phyloP scores from a whole-genome alignment of 2,797 vertebrate genomes.

The Scolopax rusticola region DNA sequence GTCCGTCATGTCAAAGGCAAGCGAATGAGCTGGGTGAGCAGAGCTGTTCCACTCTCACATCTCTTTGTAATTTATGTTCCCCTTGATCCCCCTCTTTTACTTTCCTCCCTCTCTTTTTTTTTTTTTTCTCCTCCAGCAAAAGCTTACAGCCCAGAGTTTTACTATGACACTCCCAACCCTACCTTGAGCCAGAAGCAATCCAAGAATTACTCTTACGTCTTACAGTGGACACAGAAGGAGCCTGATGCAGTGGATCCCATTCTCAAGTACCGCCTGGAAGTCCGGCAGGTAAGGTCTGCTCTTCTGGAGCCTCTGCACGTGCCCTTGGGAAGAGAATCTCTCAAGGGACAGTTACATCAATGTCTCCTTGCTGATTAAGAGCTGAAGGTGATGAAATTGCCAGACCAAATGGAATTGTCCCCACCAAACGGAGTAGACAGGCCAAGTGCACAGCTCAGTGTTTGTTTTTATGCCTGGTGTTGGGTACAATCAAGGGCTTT shows the following conservation, averaged over 20 bases:
- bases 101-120: conserved; percentile 19
- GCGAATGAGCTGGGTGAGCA: not conserved
- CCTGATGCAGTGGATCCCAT: conserved; percentile 90
- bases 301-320: not conserved
- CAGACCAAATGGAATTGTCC: not conserved
- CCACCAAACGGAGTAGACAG: not conserved
- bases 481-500: not conserved
- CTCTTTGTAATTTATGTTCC: conserved; percentile 36
- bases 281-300: conserved; percentile 86
- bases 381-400: not conserved
- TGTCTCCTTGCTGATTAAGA: not conserved
- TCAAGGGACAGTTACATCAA: not conserved
- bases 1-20: not conserved
- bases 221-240: conserved; percentile 97
- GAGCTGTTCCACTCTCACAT: conserved; percentile 5
- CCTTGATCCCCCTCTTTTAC: not conserved
- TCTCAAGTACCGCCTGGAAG: conserved; percentile 90
- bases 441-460: not conserved
- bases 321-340: not conserved
- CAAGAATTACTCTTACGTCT: conserved; percentile 93
- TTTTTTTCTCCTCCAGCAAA: conserved; percentile 80
- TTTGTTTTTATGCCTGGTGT: not conserved
- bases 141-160: conserved; percentile 96
- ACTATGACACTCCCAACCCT: conserved; percentile 96
- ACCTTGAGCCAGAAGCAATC: conserved; percentile 91